Base-by-base conservation (phyloP, 2,888 invertebrate genomes). In the Cataglyphis altisquamis region DNA sequence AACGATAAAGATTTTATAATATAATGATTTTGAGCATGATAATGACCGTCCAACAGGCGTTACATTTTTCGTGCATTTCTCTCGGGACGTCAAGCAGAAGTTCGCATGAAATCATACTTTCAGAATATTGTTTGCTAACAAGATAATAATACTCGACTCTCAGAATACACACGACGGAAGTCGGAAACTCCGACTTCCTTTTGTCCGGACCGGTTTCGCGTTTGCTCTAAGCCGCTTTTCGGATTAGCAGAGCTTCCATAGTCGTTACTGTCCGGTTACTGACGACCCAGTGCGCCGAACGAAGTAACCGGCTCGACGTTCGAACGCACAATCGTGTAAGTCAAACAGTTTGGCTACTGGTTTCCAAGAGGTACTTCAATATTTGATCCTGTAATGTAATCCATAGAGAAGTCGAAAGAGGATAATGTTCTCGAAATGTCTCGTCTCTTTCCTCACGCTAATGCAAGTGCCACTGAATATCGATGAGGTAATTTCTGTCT, bases 361-460 rank as follows among this genome's bases (percentile, higher is more conserved):
- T 74, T 67, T 41, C 29, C 67, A 86, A 89, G 90, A 89, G 89
- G 84, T 88, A 84, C 87, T 90, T 84, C 87, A 92, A 93, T 92
- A 92, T 93, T 93, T 92, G 91, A 86, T 70, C 78, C 78, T 84
- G 82, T 90, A 92, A 91, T 91, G 91, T 87, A 92, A 90, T 91
- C 84, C 86, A 68, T 83, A 55, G 64, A 80, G 74, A 82, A 84
- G 67, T 83, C 21, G 78, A 84, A 86, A 87, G 70, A 67, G 83
- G 45, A 66, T 52, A 36, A 60, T 64, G 41, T 72, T 57, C 18
- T 48, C 36, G 39, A 70, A 68, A 21, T 83, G 48, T 62, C 25
- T 36, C 62, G 25, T 32, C 18, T 29, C 32, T 21, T 70, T n/a
- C 25, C 21, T 62, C 60, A 41, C n/a, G 36, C 21, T 45, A 32